Conservation (phyloP, 2,888 invertebrate species). For the Iphiclides podalirius region DNA sequence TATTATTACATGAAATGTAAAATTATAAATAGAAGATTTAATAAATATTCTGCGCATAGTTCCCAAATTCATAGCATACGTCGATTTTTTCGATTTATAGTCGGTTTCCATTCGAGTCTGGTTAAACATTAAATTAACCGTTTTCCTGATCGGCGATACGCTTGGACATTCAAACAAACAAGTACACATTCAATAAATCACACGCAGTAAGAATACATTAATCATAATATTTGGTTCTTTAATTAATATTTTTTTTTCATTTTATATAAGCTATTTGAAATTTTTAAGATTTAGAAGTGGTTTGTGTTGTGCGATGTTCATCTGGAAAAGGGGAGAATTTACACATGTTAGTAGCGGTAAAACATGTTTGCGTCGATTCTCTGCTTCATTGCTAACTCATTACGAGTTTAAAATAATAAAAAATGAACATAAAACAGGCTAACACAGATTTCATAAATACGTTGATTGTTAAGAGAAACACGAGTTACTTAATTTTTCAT, state of each 20-base stretch:
- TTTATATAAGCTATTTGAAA: neutral
- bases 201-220: slow-evolving; percentile 54
- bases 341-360: neutral
- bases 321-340: slow-evolving; percentile 43
- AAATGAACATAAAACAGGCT: too few species aligned
- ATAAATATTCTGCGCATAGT: too few species aligned
- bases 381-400: too few species aligned
- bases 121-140: too few species aligned
- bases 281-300: slow-evolving; percentile 32
- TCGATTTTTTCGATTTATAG: neutral
- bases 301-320: slow-evolving; percentile 58
- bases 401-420: too few species aligned
- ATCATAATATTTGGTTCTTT: slow-evolving; percentile 78
- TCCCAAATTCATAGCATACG: too few species aligned
- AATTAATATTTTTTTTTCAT: slow-evolving; percentile 31
- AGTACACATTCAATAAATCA: slow-evolving; percentile 66
- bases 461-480: too few species aligned
- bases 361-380: too few species aligned
- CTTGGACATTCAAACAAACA: slow-evolving; percentile 40
- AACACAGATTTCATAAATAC: too few species aligned
- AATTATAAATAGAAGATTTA: too few species aligned
- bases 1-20: too few species aligned
- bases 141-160: slow-evolving; percentile 40
- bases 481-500: too few species aligned
- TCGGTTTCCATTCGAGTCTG: slow-evolving; percentile 1